Base-by-base conservation (phyloP, 2,113 vertebrate genomes). In the Trichechus manatus region DNA sequence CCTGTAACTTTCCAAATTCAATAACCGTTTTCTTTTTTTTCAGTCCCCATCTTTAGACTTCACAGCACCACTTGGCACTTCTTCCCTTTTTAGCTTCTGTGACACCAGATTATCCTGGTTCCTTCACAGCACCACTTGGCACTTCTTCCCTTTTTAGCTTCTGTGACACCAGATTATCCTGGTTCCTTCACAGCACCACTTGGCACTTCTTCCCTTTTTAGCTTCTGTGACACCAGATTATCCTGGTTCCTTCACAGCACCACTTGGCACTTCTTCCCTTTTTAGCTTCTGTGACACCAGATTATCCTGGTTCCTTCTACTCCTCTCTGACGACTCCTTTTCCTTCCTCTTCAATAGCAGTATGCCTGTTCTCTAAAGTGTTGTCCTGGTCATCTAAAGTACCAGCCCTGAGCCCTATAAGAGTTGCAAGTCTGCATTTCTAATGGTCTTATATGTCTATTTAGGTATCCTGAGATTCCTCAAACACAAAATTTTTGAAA, bases 1-100 rank as follows among this genome's bases (percentile, higher is more conserved):
- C 56, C 27, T 64, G 36, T 68, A 93, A 89, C 22, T 44, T 94
- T 94, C 36, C 75, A 61, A 80, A 83, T 8, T 56, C 89, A 68
- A 42, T 53, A 68, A 39, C 42, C 47, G 29, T 47, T 83, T 77
- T 33, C 25, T 79, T 68, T 66, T 63, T 29, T 27, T 74, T 50
- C 47, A 74, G 17, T 68, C 33, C 22, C 61, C 47, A 44, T 36
- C 20, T 53, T 64, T 39, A 89, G 56, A 44, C 39, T 53, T 79
- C 42, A 27, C 11, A 89, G 86, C 33, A 79, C 36, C 47, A 82
- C 50, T 44, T 42, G 22, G 17, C 20, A 47, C 11, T 44, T 75
- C 47, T 36, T 20, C 6, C 61, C n/a, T 36, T 94, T 31, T 31
- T 33, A 10, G 13, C 31, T 53, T 80, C 85, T 75, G 33, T 9